These are phyloP conservation scores for Phalera bucephala DNA, from an alignment of 2,888 invertebrate species.

Conservation along the genomic window DNA sequence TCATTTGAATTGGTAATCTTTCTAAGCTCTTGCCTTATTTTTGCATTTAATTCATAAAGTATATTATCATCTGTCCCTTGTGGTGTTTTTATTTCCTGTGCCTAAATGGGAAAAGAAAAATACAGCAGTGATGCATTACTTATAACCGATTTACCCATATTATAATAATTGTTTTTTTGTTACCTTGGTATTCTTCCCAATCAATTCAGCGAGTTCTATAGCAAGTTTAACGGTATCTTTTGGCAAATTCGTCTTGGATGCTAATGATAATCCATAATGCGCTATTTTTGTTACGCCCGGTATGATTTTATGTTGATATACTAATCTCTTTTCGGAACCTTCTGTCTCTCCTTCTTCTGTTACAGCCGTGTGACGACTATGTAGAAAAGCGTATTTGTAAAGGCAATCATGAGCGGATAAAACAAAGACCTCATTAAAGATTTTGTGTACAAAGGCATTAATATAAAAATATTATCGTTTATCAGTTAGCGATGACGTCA, in stretches of 20 bases:
- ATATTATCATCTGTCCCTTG: conserved; percentile 42
- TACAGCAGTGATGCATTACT: background rate
- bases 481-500: conserved; percentile 1
- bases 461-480: too few relatives aligned
- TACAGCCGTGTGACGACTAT: conserved; percentile 66
- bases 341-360: conserved; percentile 53
- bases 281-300: conserved; percentile 83
- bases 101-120: conserved; percentile 38
- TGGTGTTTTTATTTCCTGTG: conserved; percentile 42
- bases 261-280: conserved; percentile 86
- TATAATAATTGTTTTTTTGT: background rate
- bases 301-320: conserved; percentile 85
- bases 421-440: too few relatives aligned
- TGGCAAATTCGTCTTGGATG: conserved; percentile 84
- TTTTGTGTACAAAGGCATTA: too few relatives aligned
- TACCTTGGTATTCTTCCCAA: conserved; percentile 61
- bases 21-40: conserved; percentile 51
- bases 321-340: conserved; percentile 58
- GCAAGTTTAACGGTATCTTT: conserved; percentile 79
- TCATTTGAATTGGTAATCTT: conserved; percentile 39
- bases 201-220: conserved; percentile 66
- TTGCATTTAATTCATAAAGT: conserved; percentile 62
- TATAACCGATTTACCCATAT: background rate
- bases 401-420: too few relatives aligned
- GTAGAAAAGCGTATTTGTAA: too few relatives aligned